Evolutionary conservation across 2,888 invertebrate genomes (phyloP), one percentile per base, ranked within the genome.

Genomic region (Pardosa pseudoannulata): DNA sequence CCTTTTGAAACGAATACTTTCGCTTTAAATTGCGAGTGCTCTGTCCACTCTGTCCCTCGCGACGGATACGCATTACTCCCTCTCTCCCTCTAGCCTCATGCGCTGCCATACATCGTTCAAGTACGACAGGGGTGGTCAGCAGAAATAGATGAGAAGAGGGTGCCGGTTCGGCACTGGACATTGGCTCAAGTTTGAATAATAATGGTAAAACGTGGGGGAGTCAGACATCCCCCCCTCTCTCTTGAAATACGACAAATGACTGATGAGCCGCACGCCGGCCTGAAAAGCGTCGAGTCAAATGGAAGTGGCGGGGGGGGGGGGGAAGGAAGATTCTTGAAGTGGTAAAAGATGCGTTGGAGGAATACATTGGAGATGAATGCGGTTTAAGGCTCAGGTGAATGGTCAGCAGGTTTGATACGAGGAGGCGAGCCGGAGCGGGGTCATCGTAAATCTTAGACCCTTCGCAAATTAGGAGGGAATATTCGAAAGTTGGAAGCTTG

Each of bases 371-470:
- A 56, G 56, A 56, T 56, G 56, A 56, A 19, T 19, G 56, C 23
- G 46, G 46, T 62, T n/a, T 62, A n/a, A 62, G 16, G 75, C 65
- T 31, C 75, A 68, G 50, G 64, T n/a, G 50, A 76, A 27, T 68
- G 76, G 76, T 76, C 76, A 76, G 76, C 76, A 68, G 50, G 68
- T 76, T 50, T 68, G 16, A n/a, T n/a, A 23, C 6, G 13, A 46
- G n/a, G n/a, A n/a, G 13, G 56, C 3, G 16, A 9, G 46, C 2
- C 9, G 19, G 16, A 9, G 46, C 2, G 46, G n/a, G n/a, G n/a
- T n/a, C n/a, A n/a, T 56, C 56, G 23, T 56, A 1, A 56, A 56
- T 56, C 56, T 56, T 56, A 2, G 3, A 5, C 11, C 56, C 3
- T 11, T 16, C 23, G 19, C 56, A 23, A 56, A 56, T 56, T 19